phyloP scores from a whole-genome alignment of 2,888 invertebrate species.

The Cerceris ruficornis region DNA sequence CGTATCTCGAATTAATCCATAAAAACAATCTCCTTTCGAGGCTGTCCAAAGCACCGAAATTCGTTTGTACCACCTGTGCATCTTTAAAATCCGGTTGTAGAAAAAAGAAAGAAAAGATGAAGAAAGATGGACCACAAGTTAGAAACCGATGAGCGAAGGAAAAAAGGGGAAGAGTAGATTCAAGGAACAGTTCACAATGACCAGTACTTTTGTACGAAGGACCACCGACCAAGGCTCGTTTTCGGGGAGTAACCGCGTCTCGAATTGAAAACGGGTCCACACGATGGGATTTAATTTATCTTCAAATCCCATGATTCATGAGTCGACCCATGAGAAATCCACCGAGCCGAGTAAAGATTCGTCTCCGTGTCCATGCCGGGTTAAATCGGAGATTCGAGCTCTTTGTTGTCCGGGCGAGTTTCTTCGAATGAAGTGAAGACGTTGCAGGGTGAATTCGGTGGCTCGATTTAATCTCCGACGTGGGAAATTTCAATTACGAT shows the following conservation, averaged over 20 bases:
- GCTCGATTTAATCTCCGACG: constrained; percentile 41
- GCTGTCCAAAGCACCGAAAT: background rate
- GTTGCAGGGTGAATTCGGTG: constrained; percentile 18
- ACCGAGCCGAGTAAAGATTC: constrained; percentile 42
- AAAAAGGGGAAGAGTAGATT: constrained; percentile 38
- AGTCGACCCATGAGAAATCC: constrained; percentile 61
- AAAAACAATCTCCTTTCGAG: background rate
- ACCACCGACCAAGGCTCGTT: constrained; percentile 75
- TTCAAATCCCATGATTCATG: constrained; percentile 79
- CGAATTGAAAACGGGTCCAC: constrained; percentile 75
- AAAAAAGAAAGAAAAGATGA: constrained; percentile 73
- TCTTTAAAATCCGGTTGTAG: constrained; percentile 72
- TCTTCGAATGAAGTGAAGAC: background rate
- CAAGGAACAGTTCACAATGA: constrained; percentile 72
- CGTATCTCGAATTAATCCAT: background rate
- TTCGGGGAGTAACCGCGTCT: constrained; percentile 71
- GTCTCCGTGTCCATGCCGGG: constrained; percentile 21
- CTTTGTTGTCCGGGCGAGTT: constrained; percentile 25
- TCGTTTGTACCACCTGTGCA: constrained; percentile 76
- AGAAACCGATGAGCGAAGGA: constrained; percentile 41
- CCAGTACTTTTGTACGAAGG: constrained; percentile 71
- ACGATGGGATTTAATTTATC: constrained; percentile 76
- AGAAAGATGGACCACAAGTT: constrained; percentile 68
- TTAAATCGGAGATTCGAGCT: constrained; percentile 30
- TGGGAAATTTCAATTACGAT: constrained; percentile 46